These are phyloP conservation scores for Meleagris gallopavo DNA, from an alignment of 2,113 vertebrate genomes.

Conservation along the genomic window DNA sequence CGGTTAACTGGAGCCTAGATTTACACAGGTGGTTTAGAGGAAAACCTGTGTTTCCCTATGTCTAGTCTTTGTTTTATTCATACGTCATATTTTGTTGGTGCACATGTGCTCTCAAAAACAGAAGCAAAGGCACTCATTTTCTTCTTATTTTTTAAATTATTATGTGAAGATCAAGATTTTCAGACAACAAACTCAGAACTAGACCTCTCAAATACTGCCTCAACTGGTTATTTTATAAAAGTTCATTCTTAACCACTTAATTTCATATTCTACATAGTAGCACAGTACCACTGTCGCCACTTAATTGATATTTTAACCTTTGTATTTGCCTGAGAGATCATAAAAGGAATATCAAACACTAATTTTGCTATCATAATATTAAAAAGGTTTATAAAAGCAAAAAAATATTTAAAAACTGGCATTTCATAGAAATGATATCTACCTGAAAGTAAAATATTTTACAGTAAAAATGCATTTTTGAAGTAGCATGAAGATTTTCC, in stretches of 20 bases:
- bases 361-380: slow-evolving; percentile 26
- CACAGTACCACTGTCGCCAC: background rate
- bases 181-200: background rate
- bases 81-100: background rate
- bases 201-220: background rate
- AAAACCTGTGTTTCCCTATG: background rate
- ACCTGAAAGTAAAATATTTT: background rate
- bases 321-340: slow-evolving; percentile 38
- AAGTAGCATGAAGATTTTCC: background rate
- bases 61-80: background rate
- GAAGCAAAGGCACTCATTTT: rapidly evolving
- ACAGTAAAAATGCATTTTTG: background rate
- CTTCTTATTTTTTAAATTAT: background rate
- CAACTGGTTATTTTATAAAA: background rate
- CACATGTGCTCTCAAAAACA: background rate
- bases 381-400: background rate
- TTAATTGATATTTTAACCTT: slow-evolving; percentile 56
- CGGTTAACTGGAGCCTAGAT: background rate
- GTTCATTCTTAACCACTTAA: slow-evolving; percentile 32
- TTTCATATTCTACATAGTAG: background rate
- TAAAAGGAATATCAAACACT: slow-evolving; percentile 43
- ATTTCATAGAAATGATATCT: slow-evolving; percentile 25
- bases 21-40: background rate
- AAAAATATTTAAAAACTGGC: background rate
- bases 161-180: background rate